Base-by-base conservation (phyloP, 2,888 invertebrate genomes). In the Himalopsyche kuldschensis region DNA sequence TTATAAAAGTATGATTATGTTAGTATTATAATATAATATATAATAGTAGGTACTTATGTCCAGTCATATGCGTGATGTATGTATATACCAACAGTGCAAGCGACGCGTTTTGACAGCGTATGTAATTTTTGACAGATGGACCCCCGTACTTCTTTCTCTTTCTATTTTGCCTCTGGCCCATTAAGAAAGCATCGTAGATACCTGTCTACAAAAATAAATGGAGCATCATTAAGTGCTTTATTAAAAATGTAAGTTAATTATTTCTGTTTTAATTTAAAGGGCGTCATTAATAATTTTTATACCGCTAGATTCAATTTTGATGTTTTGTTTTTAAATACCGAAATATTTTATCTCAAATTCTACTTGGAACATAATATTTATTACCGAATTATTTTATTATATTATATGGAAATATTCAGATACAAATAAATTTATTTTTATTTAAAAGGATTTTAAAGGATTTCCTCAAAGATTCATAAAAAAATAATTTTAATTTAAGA, bases 201-300 rank as follows among this genome's bases (percentile, higher is more conserved):
- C 84, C 86, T 84, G 86, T 86, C 84, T 80, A 84, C 85, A 75
- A 80, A 84, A 86, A 86, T 84, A 84, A 84, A 86, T 86, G 84
- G 86, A 79, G 63, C 84, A 78, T 83, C 86, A 86, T 86, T 86
- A 86, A 86, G 86, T 83, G 84, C 84, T 77, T 82, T 83, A 86
- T 86, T 86, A 86, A 86, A 86, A 84, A 86, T 86, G 82, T 75
- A 83, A 86, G 83, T 83, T 86, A 86, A 86, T 86, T 86, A 84
- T 86, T 86, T 84, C 83, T 83, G 84, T 86, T 84, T 86, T 83
- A 84, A 86, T 86, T 82, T 85, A 84, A 85, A 84, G 85, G 80
- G 47, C 77, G 83, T 81, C 84, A 82, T 83, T 81, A 80, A 85
- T 83, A 83, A 79, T 84, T 84, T 84, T 82, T 55, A 24, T 55